phyloP scores from a whole-genome alignment of 2,888 invertebrate species.

The Phorcus lineatus region DNA sequence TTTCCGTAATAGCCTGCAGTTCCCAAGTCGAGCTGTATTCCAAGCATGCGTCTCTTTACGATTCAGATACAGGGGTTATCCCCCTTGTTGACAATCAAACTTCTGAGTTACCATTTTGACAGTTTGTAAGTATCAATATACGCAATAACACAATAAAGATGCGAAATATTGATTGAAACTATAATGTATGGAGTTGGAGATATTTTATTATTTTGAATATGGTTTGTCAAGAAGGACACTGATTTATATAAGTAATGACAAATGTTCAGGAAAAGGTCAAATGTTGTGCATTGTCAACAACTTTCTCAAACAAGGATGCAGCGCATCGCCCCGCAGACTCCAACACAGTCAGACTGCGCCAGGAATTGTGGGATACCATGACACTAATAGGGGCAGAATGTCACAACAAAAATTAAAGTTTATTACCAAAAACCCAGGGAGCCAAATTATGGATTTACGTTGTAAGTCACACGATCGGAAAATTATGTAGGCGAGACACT shows the following conservation, averaged over 20 bases:
- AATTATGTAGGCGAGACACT: background rate
- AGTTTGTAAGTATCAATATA: too few species aligned
- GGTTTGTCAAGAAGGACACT: too few species aligned
- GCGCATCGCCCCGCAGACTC: background rate
- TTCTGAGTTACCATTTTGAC: too few species aligned
- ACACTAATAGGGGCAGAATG: background rate
- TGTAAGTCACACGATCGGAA: background rate
- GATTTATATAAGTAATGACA: background rate
- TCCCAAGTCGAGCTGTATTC: background rate
- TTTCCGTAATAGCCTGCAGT: background rate
- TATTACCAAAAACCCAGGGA: conserved; percentile 2
- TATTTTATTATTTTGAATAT: too few species aligned
- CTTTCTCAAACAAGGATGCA: background rate
- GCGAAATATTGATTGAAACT: too few species aligned
- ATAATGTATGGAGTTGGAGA: too few species aligned
- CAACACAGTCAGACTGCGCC: background rate
- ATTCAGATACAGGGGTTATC: background rate
- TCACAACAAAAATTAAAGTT: conserved; percentile 11
- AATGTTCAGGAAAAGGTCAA: background rate
- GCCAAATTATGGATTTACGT: background rate
- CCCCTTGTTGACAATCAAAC: background rate
- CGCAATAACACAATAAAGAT: too few species aligned
- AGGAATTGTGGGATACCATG: background rate
- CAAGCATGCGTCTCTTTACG: background rate
- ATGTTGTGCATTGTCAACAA: background rate